phyloP scores from a whole-genome alignment of 2,113 vertebrate genomes.

The Ceyx margarethae region DNA sequence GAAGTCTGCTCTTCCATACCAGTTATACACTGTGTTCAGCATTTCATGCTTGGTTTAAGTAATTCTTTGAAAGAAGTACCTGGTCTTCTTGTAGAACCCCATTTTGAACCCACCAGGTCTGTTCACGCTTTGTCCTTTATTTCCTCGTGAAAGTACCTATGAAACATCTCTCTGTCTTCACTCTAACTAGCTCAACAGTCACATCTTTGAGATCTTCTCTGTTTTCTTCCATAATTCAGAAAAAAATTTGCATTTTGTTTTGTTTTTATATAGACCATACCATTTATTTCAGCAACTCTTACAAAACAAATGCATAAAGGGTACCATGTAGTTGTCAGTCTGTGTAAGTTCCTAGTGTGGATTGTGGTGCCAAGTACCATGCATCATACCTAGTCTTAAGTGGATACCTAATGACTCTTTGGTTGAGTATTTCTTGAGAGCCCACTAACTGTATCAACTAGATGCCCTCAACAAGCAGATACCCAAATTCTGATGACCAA shows the following conservation, averaged over 20 bases:
- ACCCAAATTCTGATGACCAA: neutral
- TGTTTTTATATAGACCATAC: neutral
- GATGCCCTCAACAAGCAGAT: neutral
- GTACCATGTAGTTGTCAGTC: neutral
- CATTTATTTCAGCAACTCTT: neutral
- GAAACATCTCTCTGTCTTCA: neutral
- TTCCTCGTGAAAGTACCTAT: neutral
- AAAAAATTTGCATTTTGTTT: accelerated
- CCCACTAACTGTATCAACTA: neutral
- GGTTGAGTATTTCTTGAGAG: neutral
- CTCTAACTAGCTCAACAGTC: neutral
- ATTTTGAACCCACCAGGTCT: neutral
- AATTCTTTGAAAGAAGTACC: neutral
- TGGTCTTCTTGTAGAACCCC: neutral
- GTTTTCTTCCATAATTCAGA: neutral
- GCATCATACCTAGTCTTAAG: neutral
- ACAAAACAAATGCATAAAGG: neutral
- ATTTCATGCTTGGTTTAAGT: neutral
- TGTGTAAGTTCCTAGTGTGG: neutral
- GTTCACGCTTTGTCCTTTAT: neutral
- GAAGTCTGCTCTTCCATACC: neutral
- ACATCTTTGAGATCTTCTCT: neutral
- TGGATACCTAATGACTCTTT: neutral
- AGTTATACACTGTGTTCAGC: neutral
- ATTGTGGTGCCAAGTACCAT: neutral